Base-by-base conservation (phyloP, 2,888 invertebrate species). In the Campoplex nolae region DNA sequence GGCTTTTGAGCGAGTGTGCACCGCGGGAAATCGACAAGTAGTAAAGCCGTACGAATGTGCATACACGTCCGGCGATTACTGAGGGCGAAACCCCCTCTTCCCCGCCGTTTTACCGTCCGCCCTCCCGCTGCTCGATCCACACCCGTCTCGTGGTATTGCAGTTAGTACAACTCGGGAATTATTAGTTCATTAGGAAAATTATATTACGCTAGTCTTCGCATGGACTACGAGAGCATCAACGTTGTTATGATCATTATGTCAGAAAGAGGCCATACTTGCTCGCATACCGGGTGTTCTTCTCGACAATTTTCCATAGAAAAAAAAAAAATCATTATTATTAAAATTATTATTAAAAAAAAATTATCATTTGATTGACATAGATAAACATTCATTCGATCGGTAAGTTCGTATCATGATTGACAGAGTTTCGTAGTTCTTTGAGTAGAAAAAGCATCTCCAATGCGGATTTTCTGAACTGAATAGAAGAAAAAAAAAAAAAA, bases 131-230 rank as follows among this genome's bases (percentile, higher is more conserved):
- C 48, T 84, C 51, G 28, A 76, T 65, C 51, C 65, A 62, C 81
- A n/a, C 81, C 32, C 51, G 67, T 38, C 32, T 54, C 73, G 51
- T 75, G 79, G 67, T 80, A 87, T 85, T 85, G 65, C 38, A 54
- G 65, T 77, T 67, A 73, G 81, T 77, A 67, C 79, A 58, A 83
- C 78, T 62, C 48, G 58, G 56, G 80, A 81, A 88, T 88, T 83
- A 83, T 85, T 85, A 83, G 80, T 83, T 83, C 83, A 85, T 88
- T 83, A 85, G 73, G 54, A 67, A 88, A 88, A 88, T 88, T 83
- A 85, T 83, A 83, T 83, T 80, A 83, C 67, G 67, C 54, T 68
- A 74, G 67, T 62, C 78, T 83, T 35, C 56, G 42, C 28, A n/a
- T 65, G 23, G 9, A 2, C 76, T 48, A 18, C n/a, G 48, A 76